Conservation (phyloP, 2,113 vertebrate genomes). For the Stigmatopora nigra region DNA sequence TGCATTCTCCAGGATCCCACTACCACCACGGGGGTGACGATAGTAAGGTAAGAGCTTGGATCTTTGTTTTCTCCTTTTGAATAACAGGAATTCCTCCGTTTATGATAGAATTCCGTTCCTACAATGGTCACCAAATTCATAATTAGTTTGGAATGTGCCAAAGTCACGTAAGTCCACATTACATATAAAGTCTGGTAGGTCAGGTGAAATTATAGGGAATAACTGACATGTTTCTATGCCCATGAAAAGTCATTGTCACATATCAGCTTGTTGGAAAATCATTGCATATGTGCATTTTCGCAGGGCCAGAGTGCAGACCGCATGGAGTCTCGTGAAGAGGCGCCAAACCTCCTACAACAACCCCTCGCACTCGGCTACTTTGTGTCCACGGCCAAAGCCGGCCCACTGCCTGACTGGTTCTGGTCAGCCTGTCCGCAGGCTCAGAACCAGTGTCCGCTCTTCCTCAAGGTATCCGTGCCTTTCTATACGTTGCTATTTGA, state of each 20-base stretch:
- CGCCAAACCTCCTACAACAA: slow-evolving; percentile 95
- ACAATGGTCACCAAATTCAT: background rate
- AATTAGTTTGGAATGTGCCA: background rate
- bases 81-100: background rate
- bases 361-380: slow-evolving; percentile 96
- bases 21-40: slow-evolving; percentile 88
- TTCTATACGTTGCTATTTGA: background rate
- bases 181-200: too few relatives aligned
- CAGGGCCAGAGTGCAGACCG: slow-evolving; percentile 93
- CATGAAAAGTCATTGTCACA: background rate
- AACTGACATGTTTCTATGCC: background rate
- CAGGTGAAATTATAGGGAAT: background rate
- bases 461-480: slow-evolving; percentile 64
- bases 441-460: slow-evolving; percentile 96
- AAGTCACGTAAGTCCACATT: background rate
- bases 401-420: slow-evolving; percentile 97
- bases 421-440: slow-evolving; percentile 98
- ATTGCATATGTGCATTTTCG: background rate
- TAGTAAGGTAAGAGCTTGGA: slow-evolving; percentile 77
- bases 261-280: background rate
- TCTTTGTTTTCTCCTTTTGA: background rate
- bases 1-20: slow-evolving; percentile 92
- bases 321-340: slow-evolving; percentile 94
- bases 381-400: slow-evolving; percentile 95
- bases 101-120: background rate